Conservation (phyloP, 2,888 invertebrate genomes). For the Alloplasta piceator region DNA sequence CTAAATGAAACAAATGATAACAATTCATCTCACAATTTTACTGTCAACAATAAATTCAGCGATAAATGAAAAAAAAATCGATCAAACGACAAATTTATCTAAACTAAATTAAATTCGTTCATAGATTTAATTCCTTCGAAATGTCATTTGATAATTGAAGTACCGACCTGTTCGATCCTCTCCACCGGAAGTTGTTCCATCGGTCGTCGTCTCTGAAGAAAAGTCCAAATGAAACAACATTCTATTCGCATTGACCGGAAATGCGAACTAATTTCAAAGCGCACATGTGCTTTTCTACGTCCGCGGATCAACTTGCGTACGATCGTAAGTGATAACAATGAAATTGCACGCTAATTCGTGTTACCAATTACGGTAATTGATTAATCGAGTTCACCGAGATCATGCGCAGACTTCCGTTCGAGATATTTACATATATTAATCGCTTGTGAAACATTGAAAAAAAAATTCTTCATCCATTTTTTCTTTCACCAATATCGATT, state of each 20-base stretch:
- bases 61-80: too few relatives aligned
- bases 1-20: background rate
- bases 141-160: too few relatives aligned
- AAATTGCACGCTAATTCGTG: constrained; percentile 35
- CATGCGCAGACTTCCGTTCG: constrained; percentile 40
- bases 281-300: constrained; percentile 1
- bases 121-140: too few relatives aligned
- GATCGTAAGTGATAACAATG: constrained; percentile 29
- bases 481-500: background rate
- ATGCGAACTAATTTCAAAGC: constrained; percentile 24
- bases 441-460: constrained; percentile 10
- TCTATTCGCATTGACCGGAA: constrained; percentile 8
- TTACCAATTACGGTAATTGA: constrained; percentile 65
- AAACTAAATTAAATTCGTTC: too few relatives aligned
- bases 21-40: background rate
- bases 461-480: background rate
- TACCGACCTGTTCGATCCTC: constrained; percentile 38
- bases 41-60: background rate
- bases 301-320: constrained; percentile 5
- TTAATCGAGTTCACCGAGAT: constrained; percentile 58
- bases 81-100: too few relatives aligned
- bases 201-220: constrained; percentile 57
- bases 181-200: constrained; percentile 19
- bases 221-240: background rate
- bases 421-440: constrained; percentile 36